Conservation (phyloP, 2,888 invertebrate genomes). For the Nomada ferruginata region DNA sequence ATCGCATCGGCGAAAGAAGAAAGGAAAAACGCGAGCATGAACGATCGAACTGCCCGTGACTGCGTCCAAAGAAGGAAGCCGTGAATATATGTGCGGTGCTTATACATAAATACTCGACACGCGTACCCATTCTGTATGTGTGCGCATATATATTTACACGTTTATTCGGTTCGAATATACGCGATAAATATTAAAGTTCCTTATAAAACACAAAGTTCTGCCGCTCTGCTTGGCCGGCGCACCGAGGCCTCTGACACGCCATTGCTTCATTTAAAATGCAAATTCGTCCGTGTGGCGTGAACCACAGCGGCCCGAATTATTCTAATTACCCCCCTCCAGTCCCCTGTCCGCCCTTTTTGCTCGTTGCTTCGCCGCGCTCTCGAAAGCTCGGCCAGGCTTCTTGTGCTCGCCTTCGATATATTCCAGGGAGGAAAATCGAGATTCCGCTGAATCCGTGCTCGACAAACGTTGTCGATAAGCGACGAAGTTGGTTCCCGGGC, state of each 20-base stretch:
- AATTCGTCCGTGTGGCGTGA: conserved; percentile 82
- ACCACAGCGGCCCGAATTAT: conserved; percentile 83
- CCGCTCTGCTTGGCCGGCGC: conserved; percentile 58
- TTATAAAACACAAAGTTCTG: conserved; percentile 82
- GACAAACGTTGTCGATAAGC: neutral
- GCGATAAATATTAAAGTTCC: conserved; percentile 82
- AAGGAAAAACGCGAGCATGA: conserved; percentile 45
- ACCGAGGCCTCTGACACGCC: conserved; percentile 79
- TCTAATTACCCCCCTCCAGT: conserved; percentile 81
- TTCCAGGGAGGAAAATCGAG: conserved; percentile 52
- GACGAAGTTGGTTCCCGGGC: too few species aligned
- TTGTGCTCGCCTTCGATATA: conserved; percentile 57
- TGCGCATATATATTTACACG: conserved; percentile 25
- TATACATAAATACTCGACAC: neutral
- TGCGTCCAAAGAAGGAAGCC: conserved; percentile 53
- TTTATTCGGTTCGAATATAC: conserved; percentile 70
- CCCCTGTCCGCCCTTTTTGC: conserved; percentile 47
- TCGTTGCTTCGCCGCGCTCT: conserved; percentile 53
- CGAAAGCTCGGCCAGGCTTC: conserved; percentile 77
- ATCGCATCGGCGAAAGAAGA: conserved; percentile 36
- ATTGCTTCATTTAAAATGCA: conserved; percentile 85
- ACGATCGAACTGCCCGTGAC: conserved; percentile 60
- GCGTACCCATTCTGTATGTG: neutral
- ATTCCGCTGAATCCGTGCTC: conserved; percentile 30
- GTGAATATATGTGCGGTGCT: conserved; percentile 10